Base-by-base conservation (phyloP, 1,140 invertebrate genomes). In the Drosophila grimshawi region DNA sequence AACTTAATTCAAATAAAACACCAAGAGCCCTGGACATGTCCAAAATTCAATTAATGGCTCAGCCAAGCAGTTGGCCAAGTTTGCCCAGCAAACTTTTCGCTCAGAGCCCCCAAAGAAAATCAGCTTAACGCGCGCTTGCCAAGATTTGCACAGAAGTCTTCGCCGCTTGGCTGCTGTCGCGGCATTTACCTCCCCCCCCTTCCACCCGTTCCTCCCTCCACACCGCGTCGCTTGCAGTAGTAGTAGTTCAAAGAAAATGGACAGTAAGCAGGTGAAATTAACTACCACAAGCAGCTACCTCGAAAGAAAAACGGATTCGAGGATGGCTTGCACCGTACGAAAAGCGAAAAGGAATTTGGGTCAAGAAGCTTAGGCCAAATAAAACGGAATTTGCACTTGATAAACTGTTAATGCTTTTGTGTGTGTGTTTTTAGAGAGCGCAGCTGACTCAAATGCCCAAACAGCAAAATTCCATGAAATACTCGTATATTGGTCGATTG, bases 251-350 rank as follows among this genome's bases (percentile, higher is more conserved):
- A 66, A 61, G 57, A 74, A 79, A 82, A 83, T 76, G 73, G 82
- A 86, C 83, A 86, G 80, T 86, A 86, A 86, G 82, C 86, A 78
- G 83, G 61, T 67, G 68, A 86, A 86, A 86, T 86, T 86, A 86
- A 83, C 83, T 88, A 88, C 80, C 77, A 62, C 60, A 76, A 72
- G 82, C 51, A 65, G 45, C 32, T 5, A 43, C 48, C 35, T 7
- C 33, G 43, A 48, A 56, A 11, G 53, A 29, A 30, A 11, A 11
- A 32, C 27, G 37, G 29, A 19, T 19, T 19, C 8, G 52, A 10
- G n/a, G 29, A 10, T 33, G 45, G 32, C 35, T 19, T 55, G 55
- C 64, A 61, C 65, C 29, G 64, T 46, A 63, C 63, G 63, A 72
- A 67, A 72, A 67, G 37, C 65, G 45, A 33, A 35, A 48, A 66